These are phyloP conservation scores for Synanthedon tipuliformis DNA, from an alignment of 2,888 invertebrate genomes.

Conservation along the genomic window DNA sequence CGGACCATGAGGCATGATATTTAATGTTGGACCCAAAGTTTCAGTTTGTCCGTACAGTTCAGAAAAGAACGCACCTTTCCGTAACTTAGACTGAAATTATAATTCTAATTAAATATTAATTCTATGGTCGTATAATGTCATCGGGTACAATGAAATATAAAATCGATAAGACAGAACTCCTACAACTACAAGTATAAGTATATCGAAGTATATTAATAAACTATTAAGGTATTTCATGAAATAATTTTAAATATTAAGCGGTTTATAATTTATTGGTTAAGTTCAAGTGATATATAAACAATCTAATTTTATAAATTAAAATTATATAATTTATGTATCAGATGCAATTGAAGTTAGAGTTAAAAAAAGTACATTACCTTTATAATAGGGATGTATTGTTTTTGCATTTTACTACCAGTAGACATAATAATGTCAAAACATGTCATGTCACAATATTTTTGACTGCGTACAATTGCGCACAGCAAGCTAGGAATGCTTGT, in stretches of 20 bases:
- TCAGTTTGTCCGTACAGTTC: constrained; percentile 13
- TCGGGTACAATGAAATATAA: no score
- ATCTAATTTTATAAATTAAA: no score
- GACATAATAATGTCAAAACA: constrained; percentile 27
- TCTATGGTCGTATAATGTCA: no score
- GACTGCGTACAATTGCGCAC: constrained; percentile 18
- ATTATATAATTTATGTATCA: no score
- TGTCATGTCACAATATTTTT: constrained; percentile 33
- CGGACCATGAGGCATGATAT: constrained; percentile 20
- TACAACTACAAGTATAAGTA: no score
- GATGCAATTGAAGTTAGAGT: no score
- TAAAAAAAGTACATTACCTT: background rate
- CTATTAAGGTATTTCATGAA: no score
- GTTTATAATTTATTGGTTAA: no score
- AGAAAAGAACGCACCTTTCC: background rate
- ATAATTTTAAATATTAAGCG: no score
- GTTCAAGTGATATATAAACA: no score
- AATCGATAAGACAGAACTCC: no score
- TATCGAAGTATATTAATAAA: no score
- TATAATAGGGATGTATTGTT: constrained; percentile 13
- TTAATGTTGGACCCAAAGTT: constrained; percentile 27
- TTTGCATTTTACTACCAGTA: constrained; percentile 27
- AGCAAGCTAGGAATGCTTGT: constrained; percentile 20
- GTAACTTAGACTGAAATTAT: background rate
- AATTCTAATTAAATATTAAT: background rate